Base-by-base conservation (phyloP, 2,797 vertebrate genomes). In the Syngnathus acus region DNA sequence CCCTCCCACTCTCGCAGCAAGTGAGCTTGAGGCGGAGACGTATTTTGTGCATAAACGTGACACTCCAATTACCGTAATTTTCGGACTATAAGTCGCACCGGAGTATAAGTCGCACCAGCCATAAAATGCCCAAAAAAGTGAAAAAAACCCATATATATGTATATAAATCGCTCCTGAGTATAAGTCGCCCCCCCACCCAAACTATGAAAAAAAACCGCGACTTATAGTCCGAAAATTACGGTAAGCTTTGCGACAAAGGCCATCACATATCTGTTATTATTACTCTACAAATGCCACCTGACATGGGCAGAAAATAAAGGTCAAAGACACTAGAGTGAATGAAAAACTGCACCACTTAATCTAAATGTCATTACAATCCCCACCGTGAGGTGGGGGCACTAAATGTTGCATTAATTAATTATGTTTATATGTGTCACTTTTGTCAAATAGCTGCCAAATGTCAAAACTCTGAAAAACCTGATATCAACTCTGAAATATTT, bases 221-320 rank as follows among this genome's bases (percentile, higher is more conserved):
- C n/a, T n/a, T n/a, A n/a, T n/a, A n/a, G n/a, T n/a, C n/a, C n/a
- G n/a, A n/a, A n/a, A n/a, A n/a, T n/a, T n/a, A n/a, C n/a, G n/a
- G n/a, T n/a, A n/a, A n/a, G n/a, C n/a, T n/a, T n/a, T 37, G 16
- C 26, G 5, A 61, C 54, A 37, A 32, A 57, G 26, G 54, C 26
- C 26, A 57, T 32, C 54, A 32, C 54, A 32, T 17, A 32, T 57
- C 6, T 16, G 6, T 14, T 26, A n/a, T 13, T 32, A 57, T 57
- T 43, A 14, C n/a, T 23, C 13, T 23, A 16, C 40, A 43, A 45
- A 45, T 62, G 40, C 40, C 21, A 62, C 21, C 9, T 23, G 21
- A 43, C 40, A 42, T 37, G 26, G 42, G 38, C 11, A 61, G 39
- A 59, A 59, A 39, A 39, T 59, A 42, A 61, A 61, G 59, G 59